These are phyloP conservation scores for Ifrita kowaldi DNA, from an alignment of 2,113 vertebrate genomes.

Conservation along the genomic window DNA sequence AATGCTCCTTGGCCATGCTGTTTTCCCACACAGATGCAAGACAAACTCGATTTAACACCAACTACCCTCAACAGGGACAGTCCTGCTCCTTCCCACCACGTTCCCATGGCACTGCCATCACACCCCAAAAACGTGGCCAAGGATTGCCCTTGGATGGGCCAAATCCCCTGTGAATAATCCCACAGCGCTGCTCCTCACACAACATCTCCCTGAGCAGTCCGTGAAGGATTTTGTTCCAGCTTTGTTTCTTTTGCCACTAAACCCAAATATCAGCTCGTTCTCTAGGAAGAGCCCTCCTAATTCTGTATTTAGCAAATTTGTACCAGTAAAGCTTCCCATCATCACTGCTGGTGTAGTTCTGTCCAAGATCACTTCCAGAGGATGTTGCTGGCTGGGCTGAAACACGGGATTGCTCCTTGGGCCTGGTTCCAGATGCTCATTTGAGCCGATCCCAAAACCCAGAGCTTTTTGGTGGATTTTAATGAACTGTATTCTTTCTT, in stretches of 20 bases:
- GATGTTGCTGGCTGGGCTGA: neutral
- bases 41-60: neutral
- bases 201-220: neutral
- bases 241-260: neutral
- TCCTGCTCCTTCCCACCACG: neutral
- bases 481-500: neutral
- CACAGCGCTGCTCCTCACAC: neutral
- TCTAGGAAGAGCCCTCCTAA: neutral
- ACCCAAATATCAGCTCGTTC: neutral
- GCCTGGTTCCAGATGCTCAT: neutral
- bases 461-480: neutral
- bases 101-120: neutral
- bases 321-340: neutral
- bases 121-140: neutral
- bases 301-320: neutral
- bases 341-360: neutral
- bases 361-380: neutral
- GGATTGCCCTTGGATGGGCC: accelerated
- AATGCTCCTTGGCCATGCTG: neutral
- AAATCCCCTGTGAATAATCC: neutral
- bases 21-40: neutral
- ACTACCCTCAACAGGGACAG: neutral
- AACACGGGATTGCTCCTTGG: neutral
- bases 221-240: neutral
- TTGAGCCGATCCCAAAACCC: neutral